Conservation (phyloP, 2,113 vertebrate species). For the Sialia sialis region DNA sequence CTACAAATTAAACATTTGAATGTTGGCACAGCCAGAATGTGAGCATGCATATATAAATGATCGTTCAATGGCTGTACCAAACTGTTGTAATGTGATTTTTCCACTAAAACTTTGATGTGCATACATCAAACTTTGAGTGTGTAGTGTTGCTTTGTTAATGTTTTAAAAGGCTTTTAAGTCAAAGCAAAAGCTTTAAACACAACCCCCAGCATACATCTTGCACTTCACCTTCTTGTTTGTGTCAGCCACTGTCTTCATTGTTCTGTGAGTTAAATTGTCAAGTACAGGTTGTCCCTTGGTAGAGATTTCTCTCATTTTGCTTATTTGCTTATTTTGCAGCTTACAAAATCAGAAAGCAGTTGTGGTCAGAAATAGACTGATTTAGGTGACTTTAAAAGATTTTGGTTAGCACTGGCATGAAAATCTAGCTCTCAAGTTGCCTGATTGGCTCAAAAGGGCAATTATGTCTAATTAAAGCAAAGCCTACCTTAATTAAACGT, state of each 20-base stretch:
- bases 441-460: not conserved
- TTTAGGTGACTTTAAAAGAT: not conserved
- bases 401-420: not conserved
- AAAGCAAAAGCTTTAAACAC: not conserved
- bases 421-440: not conserved
- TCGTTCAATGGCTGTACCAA: not conserved
- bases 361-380: not conserved
- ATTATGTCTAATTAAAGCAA: not conserved
- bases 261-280: not conserved
- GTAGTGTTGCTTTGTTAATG: not conserved
- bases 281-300: not conserved
- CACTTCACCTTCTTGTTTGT: not conserved
- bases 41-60: not conserved
- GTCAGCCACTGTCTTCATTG: not conserved
- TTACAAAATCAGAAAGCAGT: not conserved
- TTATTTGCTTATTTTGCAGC: not conserved
- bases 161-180: not conserved
- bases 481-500: not conserved
- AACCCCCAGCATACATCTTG: not conserved
- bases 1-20: not conserved
- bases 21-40: not conserved
- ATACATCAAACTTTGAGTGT: not conserved
- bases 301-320: not conserved
- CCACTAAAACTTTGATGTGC: not conserved
- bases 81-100: not conserved